Percentiles rank a stretch among this genome's conserved stretches.
Evolutionary conservation across 2,797 vertebrate species (phyloP).

Genomic region (Otolemur crassicaudatus): DNA sequence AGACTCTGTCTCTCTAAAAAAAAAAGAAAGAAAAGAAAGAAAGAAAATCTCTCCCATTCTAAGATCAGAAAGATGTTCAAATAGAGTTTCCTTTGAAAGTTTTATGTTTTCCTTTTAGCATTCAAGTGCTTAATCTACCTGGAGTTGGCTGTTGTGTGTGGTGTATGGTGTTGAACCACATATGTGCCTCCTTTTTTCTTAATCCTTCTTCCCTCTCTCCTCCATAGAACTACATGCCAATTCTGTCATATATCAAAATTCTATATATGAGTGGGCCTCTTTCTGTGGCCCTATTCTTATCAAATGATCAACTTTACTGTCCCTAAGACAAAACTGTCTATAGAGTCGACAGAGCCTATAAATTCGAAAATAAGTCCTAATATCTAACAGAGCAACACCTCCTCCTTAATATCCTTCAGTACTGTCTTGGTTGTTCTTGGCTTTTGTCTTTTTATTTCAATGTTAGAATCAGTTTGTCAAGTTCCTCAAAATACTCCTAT

Average conservation of each 20-base stretch:
- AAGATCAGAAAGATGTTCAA: not conserved
- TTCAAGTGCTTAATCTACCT: not conserved
- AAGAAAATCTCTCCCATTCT: not conserved
- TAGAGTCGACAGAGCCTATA: too few relatives aligned
- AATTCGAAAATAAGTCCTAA: not conserved
- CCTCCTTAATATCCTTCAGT: not conserved
- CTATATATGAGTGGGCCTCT: not conserved
- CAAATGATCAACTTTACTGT: not conserved
- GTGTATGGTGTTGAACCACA: not conserved
- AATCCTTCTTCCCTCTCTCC: not conserved
- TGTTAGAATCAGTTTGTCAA: not conserved
- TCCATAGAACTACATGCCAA: too few relatives aligned
- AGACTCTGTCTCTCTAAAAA: too few relatives aligned
- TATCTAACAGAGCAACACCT: not conserved
- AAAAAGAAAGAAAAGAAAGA: too few relatives aligned
- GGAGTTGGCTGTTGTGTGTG: not conserved
- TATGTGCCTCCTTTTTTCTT: not conserved
- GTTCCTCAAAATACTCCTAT: not conserved
- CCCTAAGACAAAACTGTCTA: not conserved
- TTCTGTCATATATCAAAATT: not conserved
- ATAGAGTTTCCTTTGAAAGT: not conserved
- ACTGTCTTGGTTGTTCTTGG: not conserved
- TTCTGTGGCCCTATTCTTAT: not conserved
- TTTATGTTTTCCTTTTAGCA: not conserved
- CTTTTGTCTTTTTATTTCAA: not conserved